Base-by-base conservation (phyloP, 2,888 invertebrate genomes). In the Meta bourneti region DNA sequence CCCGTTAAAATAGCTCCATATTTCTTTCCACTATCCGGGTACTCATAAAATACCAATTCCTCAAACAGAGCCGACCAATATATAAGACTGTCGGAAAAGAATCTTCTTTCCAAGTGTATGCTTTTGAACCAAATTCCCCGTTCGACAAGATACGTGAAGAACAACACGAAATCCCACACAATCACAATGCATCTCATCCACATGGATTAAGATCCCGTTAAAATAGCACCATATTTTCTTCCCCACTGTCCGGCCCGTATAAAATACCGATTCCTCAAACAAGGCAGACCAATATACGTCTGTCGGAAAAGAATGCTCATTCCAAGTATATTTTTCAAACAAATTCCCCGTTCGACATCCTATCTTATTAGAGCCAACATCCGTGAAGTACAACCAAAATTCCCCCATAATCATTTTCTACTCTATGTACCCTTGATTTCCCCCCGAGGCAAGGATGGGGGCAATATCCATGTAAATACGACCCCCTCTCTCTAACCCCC, bases 391-490 rank as follows among this genome's bases (percentile, higher is more conserved):
- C 54, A 77, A 52, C 81, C 70, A 72, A 48, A 72, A 78, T 78
- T 51, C 61, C 20, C 71, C 77, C 83, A 82, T 83, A 89, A 89
- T 89, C 89, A 83, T 78, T 83, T 78, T 85, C 61, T 13, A 34
- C 72, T 48, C 54, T 61, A 20, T 51, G 20, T 70, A 20, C 69
- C 61, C 72, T 70, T 34, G 51, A n/a, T 13, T 74, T 49, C n/a
- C 34, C 8, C 54, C 11, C 71, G 48, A 8, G 77, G 75, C 69
- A 71, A 48, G 49, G 54, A 69, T 51, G 71, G 69, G 81, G 89
- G 83, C 83, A 83, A 89, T 89, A 89, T 89, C 78, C 89, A 89
- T 89, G 89, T 89, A 89, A 89, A 89, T 89, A 80, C 78, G 48
- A 72, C 69, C 82, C 83, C 69, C 84, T 70, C 19, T 69, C 71